Evolutionary conservation across 1,140 invertebrate genomes (phyloP).

Genomic region (Hyles euphorbiae): DNA sequence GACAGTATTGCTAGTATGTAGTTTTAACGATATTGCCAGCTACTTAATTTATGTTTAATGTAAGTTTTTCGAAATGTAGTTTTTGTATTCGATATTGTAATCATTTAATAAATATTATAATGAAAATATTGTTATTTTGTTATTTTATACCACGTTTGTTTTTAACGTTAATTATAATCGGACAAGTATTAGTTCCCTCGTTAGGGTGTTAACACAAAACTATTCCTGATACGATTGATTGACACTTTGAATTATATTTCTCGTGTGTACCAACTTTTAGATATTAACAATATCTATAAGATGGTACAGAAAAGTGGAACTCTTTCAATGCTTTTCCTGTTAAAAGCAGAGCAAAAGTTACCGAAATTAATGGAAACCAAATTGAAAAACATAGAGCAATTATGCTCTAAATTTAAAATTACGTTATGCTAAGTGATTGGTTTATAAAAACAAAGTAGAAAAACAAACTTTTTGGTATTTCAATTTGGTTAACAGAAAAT

Average conservation of each 20-base stretch:
- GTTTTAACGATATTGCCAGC: constrained; percentile 46
- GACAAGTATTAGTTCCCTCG: constrained; percentile 34
- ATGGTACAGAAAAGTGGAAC: background rate
- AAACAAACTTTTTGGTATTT: too few species aligned
- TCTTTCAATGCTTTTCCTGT: constrained; percentile 5
- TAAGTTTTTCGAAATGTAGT: constrained; percentile 20
- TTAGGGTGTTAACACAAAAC: constrained; percentile 54
- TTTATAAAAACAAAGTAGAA: too few species aligned
- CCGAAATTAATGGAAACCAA: background rate
- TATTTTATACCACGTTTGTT: constrained; percentile 29
- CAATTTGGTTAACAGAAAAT: too few species aligned
- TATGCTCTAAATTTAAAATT: too few species aligned
- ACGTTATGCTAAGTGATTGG: too few species aligned
- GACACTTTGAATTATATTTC: constrained; percentile 62
- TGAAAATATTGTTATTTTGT: constrained; percentile 47
- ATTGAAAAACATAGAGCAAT: background rate
- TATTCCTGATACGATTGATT: constrained; percentile 54
- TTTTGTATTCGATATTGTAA: constrained; percentile 29
- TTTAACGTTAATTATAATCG: constrained; percentile 9
- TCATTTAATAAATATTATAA: constrained; percentile 3
- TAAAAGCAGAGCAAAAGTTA: constrained; percentile 3
- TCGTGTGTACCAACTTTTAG: constrained; percentile 11
- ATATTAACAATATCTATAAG: background rate
- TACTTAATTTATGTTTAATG: constrained; percentile 33
- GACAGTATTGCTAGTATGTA: constrained; percentile 40